These are phyloP conservation scores for Lithobates sylvaticus DNA, from an alignment of 2,797 vertebrate species.

Conservation along the genomic window DNA sequence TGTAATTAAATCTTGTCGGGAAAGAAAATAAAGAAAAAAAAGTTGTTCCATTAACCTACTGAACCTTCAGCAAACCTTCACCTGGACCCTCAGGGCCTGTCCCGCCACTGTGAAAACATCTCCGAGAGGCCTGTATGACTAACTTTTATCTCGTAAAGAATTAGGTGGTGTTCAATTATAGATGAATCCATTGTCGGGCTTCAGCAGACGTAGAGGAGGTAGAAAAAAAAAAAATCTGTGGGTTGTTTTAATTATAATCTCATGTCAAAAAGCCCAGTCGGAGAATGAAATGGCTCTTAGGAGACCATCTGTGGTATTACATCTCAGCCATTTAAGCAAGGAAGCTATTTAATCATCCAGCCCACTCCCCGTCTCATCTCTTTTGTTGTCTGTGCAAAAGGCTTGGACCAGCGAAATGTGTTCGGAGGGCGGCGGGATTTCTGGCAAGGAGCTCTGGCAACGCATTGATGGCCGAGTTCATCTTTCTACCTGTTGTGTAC, in stretches of 20 bases:
- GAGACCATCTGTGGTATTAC: conserved; percentile 55
- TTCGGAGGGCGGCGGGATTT: not conserved
- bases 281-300: conserved; percentile 42
- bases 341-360: conserved; percentile 48
- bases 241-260: conserved; percentile 59
- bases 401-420: conserved; percentile 34
- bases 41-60: not conserved
- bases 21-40: not conserved
- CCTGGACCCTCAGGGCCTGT: not conserved
- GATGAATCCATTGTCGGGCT: conserved; percentile 13
- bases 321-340: conserved; percentile 40
- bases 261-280: conserved; percentile 44
- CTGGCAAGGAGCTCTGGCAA: not conserved
- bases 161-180: conserved; percentile 33
- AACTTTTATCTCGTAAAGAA: conserved; percentile 22
- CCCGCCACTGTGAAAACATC: conserved; percentile 9
- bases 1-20: not conserved
- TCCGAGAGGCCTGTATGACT: not conserved
- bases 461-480: no score
- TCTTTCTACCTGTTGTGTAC: no score
- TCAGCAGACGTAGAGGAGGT: not conserved
- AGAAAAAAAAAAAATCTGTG: conserved; percentile 18
- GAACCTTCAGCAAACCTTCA: not conserved
- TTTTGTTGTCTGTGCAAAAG: conserved; percentile 32
- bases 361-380: conserved; percentile 34